These are phyloP conservation scores for Nowickia ferox DNA, from an alignment of 2,888 invertebrate genomes.

Conservation along the genomic window DNA sequence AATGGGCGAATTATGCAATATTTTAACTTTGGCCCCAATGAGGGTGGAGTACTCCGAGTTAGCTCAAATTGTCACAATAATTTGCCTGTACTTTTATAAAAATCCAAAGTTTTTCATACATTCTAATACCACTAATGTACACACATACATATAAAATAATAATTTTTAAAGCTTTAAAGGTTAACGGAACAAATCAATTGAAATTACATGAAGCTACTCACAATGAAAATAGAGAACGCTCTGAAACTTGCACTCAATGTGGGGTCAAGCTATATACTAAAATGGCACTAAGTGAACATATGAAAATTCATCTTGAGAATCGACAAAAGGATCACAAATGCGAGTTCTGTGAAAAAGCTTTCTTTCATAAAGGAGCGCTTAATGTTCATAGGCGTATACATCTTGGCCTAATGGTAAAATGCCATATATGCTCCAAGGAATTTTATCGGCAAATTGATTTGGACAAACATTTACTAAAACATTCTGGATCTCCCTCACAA, in stretches of 20 bases:
- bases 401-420: slow-evolving; percentile 57
- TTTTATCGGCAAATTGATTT: slow-evolving; percentile 54
- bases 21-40: no score
- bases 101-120: no score
- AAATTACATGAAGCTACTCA: slow-evolving; percentile 70
- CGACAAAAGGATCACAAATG: slow-evolving; percentile 67
- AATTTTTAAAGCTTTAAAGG: slow-evolving; percentile 40
- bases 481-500: slow-evolving; percentile 20
- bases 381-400: slow-evolving; percentile 71
- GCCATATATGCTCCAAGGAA: slow-evolving; percentile 54
- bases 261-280: slow-evolving; percentile 48
- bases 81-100: no score
- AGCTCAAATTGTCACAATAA: no score
- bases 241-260: slow-evolving; percentile 48
- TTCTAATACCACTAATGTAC: no score
- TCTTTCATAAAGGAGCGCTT: slow-evolving; percentile 71
- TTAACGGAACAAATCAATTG: slow-evolving; percentile 29
- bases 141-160: background rate
- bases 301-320: slow-evolving; percentile 72
- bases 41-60: no score
- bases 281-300: slow-evolving; percentile 65
- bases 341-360: slow-evolving; percentile 71
- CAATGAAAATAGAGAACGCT: slow-evolving; percentile 65
- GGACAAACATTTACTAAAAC: slow-evolving; percentile 42
- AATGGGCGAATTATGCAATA: no score